Evolutionary conservation across 2,888 invertebrate species (phyloP).

Genomic region (Pheosia tremula): DNA sequence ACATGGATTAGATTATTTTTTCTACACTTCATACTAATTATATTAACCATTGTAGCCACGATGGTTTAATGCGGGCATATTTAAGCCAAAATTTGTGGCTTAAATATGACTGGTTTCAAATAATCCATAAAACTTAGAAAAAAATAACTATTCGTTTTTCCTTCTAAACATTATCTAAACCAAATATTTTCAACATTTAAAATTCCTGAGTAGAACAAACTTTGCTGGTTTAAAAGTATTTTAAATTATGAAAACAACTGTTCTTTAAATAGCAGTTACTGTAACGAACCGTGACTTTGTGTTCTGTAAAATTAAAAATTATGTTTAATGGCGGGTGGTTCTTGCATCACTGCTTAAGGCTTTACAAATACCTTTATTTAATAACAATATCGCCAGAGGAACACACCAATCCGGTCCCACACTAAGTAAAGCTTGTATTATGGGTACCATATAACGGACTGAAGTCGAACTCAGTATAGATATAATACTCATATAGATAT

Average conservation of each 20-base stretch:
- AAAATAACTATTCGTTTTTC: neutral
- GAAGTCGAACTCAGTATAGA: too few species aligned
- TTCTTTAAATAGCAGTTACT: neutral
- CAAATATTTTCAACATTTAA: neutral
- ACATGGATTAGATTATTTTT: too few species aligned
- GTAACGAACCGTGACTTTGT: neutral
- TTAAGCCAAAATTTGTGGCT: too few species aligned
- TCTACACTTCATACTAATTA: too few species aligned
- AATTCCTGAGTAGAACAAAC: neutral
- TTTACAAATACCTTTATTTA: neutral
- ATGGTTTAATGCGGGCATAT: too few species aligned
- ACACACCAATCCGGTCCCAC: too few species aligned
- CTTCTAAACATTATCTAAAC: neutral
- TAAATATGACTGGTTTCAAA: too few species aligned
- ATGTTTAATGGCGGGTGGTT: neutral
- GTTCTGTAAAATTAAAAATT: neutral
- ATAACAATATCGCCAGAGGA: neutral
- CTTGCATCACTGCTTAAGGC: neutral
- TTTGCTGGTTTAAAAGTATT: constrained; percentile 1
- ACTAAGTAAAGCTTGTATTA: too few species aligned
- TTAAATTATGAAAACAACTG: constrained; percentile 3
- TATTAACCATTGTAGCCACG: too few species aligned
- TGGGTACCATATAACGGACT: too few species aligned
- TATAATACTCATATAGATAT: too few species aligned
- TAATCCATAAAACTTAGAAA: too few species aligned